Evolutionary conservation across 2,113 vertebrate species (phyloP), one percentile per base, ranked within the genome.

Genomic region (Puma concolor): DNA sequence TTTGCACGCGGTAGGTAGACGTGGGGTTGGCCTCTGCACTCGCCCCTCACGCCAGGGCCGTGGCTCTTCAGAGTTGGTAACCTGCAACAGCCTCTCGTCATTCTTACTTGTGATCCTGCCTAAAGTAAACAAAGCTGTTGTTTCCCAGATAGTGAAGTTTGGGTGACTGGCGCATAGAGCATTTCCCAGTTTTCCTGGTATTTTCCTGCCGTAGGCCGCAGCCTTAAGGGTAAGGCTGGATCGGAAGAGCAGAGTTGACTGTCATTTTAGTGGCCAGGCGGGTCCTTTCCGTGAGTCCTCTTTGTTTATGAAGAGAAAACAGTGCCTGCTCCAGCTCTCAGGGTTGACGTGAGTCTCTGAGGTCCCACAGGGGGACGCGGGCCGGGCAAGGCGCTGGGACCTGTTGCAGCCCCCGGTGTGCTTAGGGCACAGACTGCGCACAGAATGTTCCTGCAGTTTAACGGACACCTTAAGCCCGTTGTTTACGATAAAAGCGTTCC

Each of bases 171-270:
- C 94, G 94, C 97, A 69, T 88, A 80, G 23, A 44, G 82, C 84
- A 64, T 95, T 99, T 98, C 97, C 97, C 97, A 81, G 84, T 88
- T 95, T 99, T 98, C 97, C 97, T 97, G 81, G 86, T 85, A n/a
- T 63, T 38, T 57, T 77, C 54, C 36, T 76, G 48, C 84, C 36
- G 0, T 84, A 52, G 63, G 80, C 41, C 36, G 21, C 29, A 27
- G 67, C 41, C 74, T 27, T 48, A 54, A 91, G 97, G 87, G 12
- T 0, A 50, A 52, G 7, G n/a, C 12, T 0, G 4, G 36, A 1
- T 64, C 25, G 13, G 85, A 87, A 54, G 48, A 90, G 60, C 33
- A 87, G 72, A 77, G 16, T 29, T 80, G 41, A 9, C 52, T 29
- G 74, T 80, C 71, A 15, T 69, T 84, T 89, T 54, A 64, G 81